phyloP scores from a whole-genome alignment of 2,888 invertebrate species.

The Cantharis nigra region DNA sequence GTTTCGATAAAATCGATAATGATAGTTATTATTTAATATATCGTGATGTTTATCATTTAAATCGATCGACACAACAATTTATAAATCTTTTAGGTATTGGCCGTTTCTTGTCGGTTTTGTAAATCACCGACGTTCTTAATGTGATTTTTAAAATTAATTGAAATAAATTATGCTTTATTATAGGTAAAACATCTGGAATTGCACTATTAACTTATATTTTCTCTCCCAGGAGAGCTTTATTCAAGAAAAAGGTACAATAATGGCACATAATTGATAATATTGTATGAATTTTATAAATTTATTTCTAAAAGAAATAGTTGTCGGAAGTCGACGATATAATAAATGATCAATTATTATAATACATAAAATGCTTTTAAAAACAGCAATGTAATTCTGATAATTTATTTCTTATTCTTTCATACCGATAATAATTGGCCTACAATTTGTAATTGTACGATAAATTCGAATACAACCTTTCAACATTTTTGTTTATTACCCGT shows the following conservation, averaged over 20 bases:
- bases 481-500: slow-evolving; percentile 15
- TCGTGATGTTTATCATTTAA: slow-evolving; percentile 4
- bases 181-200: background rate
- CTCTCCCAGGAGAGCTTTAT: background rate
- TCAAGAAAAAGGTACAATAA: background rate
- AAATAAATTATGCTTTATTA: background rate
- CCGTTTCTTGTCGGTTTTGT: background rate
- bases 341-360: slow-evolving; percentile 26
- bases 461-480: slow-evolving; percentile 21
- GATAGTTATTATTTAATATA: slow-evolving; percentile 1
- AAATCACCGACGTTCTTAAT: background rate
- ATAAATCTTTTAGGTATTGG: background rate
- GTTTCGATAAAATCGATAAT: slow-evolving; percentile 4
- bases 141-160: background rate
- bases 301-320: background rate
- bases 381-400: slow-evolving; percentile 10
- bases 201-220: background rate
- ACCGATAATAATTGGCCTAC: slow-evolving; percentile 17
- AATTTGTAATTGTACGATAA: slow-evolving; percentile 25
- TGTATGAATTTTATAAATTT: background rate
- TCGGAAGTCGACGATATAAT: slow-evolving; percentile 17
- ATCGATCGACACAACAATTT: background rate
- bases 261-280: background rate
- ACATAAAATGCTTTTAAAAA: slow-evolving; percentile 15
- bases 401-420: slow-evolving; percentile 22